phyloP scores from a whole-genome alignment of 2,113 vertebrate genomes.

The Dipodomys merriami region DNA sequence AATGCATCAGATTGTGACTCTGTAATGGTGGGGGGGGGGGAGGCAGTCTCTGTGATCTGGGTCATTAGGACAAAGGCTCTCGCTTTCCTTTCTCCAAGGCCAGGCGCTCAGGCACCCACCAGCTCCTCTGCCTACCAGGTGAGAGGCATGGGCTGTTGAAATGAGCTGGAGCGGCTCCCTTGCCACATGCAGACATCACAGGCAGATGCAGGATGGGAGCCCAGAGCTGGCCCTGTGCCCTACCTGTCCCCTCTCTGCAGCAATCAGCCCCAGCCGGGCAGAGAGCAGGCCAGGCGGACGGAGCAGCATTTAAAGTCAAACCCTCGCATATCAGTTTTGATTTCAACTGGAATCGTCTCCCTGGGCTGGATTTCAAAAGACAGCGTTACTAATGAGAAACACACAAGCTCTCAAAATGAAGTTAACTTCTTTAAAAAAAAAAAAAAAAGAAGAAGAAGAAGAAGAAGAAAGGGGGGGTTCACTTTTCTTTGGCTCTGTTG shows the following conservation, averaged over 20 bases:
- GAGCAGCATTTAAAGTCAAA: conserved; percentile 66
- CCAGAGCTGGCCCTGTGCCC: background rate
- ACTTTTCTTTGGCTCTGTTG: conserved; percentile 77
- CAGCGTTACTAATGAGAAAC: conserved; percentile 88
- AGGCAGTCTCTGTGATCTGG: accelerated
- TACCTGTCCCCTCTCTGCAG: conserved; percentile 14
- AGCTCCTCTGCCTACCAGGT: background rate
- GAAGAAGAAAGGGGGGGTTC: conserved; percentile 4
- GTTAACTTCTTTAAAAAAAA: conserved; percentile 83
- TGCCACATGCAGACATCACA: accelerated
- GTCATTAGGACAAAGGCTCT: background rate
- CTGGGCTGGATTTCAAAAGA: conserved; percentile 86
- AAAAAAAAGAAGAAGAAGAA: conserved; percentile 1
- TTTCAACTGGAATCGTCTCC: conserved; percentile 83
- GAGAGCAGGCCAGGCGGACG: background rate
- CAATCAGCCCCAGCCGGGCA: conserved; percentile 45
- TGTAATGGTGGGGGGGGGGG: background rate
- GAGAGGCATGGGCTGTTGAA: background rate
- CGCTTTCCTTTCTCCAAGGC: background rate
- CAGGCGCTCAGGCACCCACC: background rate
- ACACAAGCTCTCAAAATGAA: conserved; percentile 87
- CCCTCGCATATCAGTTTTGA: conserved; percentile 80
- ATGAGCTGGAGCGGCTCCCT: background rate
- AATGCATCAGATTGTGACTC: background rate
- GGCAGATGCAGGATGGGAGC: accelerated